Evolutionary conservation across 2,113 vertebrate species (phyloP), one percentile per base, ranked within the genome.

Genomic region (Lampris incognitus): DNA sequence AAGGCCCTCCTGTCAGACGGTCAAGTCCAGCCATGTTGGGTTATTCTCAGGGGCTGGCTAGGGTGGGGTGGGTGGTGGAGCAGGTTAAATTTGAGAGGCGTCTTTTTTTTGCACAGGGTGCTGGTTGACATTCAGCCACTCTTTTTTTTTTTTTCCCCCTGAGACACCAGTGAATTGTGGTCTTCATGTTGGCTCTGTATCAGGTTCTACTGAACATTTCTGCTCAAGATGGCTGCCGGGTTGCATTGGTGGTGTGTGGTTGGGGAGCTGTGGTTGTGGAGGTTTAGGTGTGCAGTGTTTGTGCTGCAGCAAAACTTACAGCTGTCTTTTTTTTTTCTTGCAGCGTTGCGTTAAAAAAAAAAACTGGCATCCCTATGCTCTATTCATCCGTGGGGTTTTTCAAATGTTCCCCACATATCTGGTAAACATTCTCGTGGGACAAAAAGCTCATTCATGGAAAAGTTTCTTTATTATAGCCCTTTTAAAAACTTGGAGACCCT

Each of bases 1-100:
- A 89, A 81, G 87, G 88, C 66, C 37, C 74, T 74, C 70, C 85
- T 82, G 81, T 93, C 70, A 36, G 60, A 41, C 74, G 3, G 59
- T 77, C 68, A 8, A 58, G 76, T 77, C 68, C 9, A 58, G 76
- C 79, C 69, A 63, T 69, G 40, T 69, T 6, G 81, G 82, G 91
- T 85, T 91, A 90, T 92, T 91, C 84, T 88, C 63, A 76, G 81
- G 81, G 67, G 64, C 72, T 78, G 48, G 1, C 10, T 37, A 6
- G 79, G 80, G 83, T 61, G 72, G 79, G 81, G 81, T 64, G 50
- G 9, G 24, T 24, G 24, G 24, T 24, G 24, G 24, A 24, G 24
- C 24, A 64, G 37, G 83, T 70, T 87, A 68, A 84, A 87, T 83
- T 77, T 92, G 82, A 91, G 88, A 74, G 77, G 85, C 66, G 72